These are phyloP conservation scores for Chaetops frenatus DNA, from an alignment of 2,113 vertebrate species.

Conservation along the genomic window DNA sequence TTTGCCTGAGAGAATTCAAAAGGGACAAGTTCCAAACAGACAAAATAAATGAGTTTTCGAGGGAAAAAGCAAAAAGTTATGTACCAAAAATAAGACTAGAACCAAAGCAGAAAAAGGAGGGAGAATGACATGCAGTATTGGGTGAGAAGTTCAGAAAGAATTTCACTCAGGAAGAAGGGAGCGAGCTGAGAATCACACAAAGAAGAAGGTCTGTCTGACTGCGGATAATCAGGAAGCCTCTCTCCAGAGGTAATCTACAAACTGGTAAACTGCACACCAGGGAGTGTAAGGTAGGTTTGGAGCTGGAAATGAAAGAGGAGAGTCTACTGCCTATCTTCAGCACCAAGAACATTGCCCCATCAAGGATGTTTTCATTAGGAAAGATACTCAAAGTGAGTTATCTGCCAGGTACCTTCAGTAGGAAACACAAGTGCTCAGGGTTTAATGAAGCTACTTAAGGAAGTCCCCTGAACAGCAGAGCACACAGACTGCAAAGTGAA, in stretches of 20 bases:
- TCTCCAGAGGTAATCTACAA: background rate
- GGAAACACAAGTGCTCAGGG: background rate
- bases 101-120: background rate
- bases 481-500: background rate
- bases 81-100: background rate
- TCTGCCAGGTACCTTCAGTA: background rate
- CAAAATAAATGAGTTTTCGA: background rate
- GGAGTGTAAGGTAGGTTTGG: background rate
- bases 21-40: background rate
- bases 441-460: conserved; percentile 17
- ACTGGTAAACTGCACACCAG: background rate
- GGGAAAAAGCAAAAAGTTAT: background rate
- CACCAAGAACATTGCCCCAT: background rate
- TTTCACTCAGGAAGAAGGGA: background rate
- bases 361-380: conserved; percentile 3
- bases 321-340: background rate
- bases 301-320: background rate
- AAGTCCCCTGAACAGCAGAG: background rate
- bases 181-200: background rate
- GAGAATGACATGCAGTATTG: background rate
- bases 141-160: background rate
- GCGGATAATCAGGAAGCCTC: background rate
- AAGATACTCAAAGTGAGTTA: background rate
- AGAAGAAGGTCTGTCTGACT: background rate
- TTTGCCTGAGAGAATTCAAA: background rate